Evolutionary conservation across 2,797 vertebrate species (phyloP), one percentile per base, ranked within the genome.

Genomic region (Coracias cyanogaster): DNA sequence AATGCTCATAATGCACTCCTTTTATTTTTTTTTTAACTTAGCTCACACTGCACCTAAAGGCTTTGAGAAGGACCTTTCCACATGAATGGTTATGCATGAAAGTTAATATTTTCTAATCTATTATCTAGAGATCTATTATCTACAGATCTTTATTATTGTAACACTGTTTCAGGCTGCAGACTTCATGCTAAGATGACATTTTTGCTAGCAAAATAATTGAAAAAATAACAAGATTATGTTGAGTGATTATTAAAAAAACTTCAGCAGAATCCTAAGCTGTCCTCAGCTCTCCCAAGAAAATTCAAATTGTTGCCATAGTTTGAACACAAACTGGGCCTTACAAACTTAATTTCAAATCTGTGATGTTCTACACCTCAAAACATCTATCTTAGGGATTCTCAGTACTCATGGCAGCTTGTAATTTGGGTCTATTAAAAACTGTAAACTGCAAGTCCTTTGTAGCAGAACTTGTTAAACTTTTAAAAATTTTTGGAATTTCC

Each of bases 1-100:
- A 91, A 61, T 17, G 29, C 28, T 24, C 10, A 6, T 12, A 29
- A 9, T 3, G 7, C 7, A 3, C 3, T 7, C 0, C 3, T 14
- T 15, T 22, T 33, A 61, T 49, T 57, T 25, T 39, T 26, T 43
- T 46, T 54, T 11, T 39, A 74, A 74, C 16, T 70, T 91, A 48
- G 37, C 12, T 67, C 5, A n/a, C 45, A 58, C 12, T 5, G 3
- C 20, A 78, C 13, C 21, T 73, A 67, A 88, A 86, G 14, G 14
- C 37, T 82, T 70, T 37, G 14, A 77, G 29, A 88, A 84, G 15
- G 5, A 76, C 28, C 29, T 92, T 94, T 85, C 45, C 28, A 66
- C 21, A 51, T 48, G 39, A 76, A 41, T 12, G 6, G n/a, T 74
- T 73, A 35, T 9, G 19, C 12, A 62, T 41, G 5, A 48, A 58